Evolutionary conservation across 2,888 invertebrate species (phyloP), one percentile per base, ranked within the genome.

Genomic region (Coleophora flavipennella): DNA sequence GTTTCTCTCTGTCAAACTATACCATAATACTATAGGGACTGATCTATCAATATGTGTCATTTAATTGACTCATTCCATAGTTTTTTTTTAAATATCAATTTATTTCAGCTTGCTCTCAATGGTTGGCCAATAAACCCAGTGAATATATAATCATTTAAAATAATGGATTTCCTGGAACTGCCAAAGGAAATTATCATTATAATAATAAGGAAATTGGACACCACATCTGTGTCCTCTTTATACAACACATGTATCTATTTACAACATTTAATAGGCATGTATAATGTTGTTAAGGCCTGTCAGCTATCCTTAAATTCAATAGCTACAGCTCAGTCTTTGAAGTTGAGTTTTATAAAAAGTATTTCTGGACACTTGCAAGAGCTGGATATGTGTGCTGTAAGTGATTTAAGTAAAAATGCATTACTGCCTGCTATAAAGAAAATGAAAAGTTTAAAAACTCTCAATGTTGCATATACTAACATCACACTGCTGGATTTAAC

Each of bases 401-500:
- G 49, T 25, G 66, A 77, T 52, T 53, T 80, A 35, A 53, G 49
- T 29, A 74, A 67, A 50, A 54, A 62, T 26, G 34, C 50, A 14
- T 45, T 79, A 10, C 13, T 73, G 34, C 54, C 60, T 31, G 66
- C 60, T 10, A 42, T 73, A 28, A 68, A 55, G 38, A 65, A 51
- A 39, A 42, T 78, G 38, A 72, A 71, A 45, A 49, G 42, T 32
- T 51, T 81, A 38, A 60, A 57, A 48, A 55, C 57, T 25, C 50
- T 81, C 35, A 67, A 81, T 61, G 55, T 81, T 13, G 63, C 77
- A 2, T 78, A 65, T 36, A 81, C 81, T 32, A 61, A 62, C 38
- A 61, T 80, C 20, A 60, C 44, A 39, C 50, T 80, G 11, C 25
- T 51, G 31, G 75, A 81, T 59, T 63, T 79, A 35, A 27, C 66